These are phyloP conservation scores for Trichomycterus rosablanca DNA, from an alignment of 2,113 vertebrate genomes.

Conservation along the genomic window DNA sequence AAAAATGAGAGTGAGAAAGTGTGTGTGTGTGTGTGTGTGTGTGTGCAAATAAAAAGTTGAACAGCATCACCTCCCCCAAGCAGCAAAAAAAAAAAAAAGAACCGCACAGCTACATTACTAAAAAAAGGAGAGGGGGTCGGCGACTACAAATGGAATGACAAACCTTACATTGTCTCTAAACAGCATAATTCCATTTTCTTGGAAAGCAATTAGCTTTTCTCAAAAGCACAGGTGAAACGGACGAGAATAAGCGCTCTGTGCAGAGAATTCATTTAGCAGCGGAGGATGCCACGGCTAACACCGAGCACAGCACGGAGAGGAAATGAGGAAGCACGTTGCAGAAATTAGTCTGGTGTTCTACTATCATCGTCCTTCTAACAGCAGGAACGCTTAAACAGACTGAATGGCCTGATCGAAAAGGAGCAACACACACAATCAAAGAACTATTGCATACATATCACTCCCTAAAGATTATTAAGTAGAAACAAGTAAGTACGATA, in stretches of 20 bases:
- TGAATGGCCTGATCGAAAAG: constrained; percentile 31
- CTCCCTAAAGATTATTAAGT: no score
- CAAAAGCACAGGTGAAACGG: constrained; percentile 69
- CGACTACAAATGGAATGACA: constrained; percentile 56
- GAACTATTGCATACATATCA: no score
- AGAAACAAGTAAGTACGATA: no score
- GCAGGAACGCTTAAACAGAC: no score
- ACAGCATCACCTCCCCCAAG: constrained; percentile 15
- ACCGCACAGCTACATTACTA: no score
- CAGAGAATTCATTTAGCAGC: constrained; percentile 57
- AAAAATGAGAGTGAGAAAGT: neutral
- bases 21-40: neutral
- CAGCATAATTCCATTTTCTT: constrained; percentile 71
- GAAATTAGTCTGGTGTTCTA: constrained; percentile 35
- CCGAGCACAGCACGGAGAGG: constrained; percentile 28
- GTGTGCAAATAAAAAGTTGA: neutral
- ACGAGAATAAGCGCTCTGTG: constrained; percentile 60
- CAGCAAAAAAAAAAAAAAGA: constrained; percentile 21
- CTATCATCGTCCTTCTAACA: constrained; percentile 32
- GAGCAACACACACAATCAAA: no score
- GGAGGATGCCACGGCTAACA: constrained; percentile 33
- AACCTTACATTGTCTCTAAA: constrained; percentile 63
- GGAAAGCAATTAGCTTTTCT: constrained; percentile 71
- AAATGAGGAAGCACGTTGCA: constrained; percentile 31
- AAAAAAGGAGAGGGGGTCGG: neutral